These are phyloP conservation scores for Campaea margaritaria DNA, from an alignment of 2,888 invertebrate genomes.

Conservation along the genomic window DNA sequence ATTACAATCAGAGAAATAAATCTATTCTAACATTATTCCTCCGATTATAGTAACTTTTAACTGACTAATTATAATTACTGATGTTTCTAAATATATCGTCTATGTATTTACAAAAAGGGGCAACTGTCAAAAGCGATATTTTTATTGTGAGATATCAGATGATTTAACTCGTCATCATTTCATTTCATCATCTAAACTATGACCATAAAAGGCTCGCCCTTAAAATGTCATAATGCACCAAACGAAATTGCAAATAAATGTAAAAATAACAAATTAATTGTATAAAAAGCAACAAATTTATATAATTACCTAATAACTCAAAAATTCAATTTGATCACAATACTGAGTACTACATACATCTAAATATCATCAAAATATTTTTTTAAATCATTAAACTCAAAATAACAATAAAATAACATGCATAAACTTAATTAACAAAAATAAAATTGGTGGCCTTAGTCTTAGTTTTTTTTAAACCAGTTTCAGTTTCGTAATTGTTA, in stretches of 20 bases:
- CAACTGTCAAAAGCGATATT: no score
- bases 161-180: no score
- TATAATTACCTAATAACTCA: not conserved
- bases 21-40: not conserved
- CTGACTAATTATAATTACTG: no score
- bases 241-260: not conserved
- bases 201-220: no score
- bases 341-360: slow-evolving; percentile 11
- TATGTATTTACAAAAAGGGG: no score
- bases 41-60: not conserved
- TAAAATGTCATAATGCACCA: no score
- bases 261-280: not conserved
- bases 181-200: no score
- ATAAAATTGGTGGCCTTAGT: no score
- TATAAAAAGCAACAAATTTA: not conserved
- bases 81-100: no score
- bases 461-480: no score
- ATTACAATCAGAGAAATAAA: not conserved
- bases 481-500: no score
- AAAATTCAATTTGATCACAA: slow-evolving; percentile 25
- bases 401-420: slow-evolving; percentile 19
- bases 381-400: not conserved
- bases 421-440: not conserved
- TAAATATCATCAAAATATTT: slow-evolving; percentile 4
- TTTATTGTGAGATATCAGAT: no score